These are phyloP conservation scores for Hipposideros armiger DNA, from an alignment of 2,113 vertebrate genomes.

Conservation along the genomic window DNA sequence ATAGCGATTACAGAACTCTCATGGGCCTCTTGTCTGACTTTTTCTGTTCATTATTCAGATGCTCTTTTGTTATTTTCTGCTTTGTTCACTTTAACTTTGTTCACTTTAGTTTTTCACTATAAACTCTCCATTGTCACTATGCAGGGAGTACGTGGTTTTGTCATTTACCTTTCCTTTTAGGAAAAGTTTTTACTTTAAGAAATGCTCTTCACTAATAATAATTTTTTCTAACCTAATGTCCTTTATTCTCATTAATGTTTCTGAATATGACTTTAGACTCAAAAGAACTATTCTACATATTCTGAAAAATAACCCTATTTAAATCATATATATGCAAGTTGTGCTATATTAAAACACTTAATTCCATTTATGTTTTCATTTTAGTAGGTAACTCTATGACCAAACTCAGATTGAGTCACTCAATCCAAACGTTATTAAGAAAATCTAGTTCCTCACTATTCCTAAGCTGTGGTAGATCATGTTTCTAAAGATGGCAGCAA, in stretches of 20 bases:
- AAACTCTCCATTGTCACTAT: not conserved
- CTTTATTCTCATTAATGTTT: slow-evolving; percentile 36
- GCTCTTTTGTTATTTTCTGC: slow-evolving; percentile 14
- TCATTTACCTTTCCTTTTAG: not conserved
- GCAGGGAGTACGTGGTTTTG: slow-evolving; percentile 15
- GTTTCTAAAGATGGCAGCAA: slow-evolving; percentile 41
- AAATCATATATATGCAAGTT: slow-evolving; percentile 4
- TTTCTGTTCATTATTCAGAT: not conserved
- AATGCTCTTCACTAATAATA: not conserved
- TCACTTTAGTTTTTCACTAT: not conserved
- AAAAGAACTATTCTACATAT: slow-evolving; percentile 17
- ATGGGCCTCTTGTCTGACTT: not conserved
- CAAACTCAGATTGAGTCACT: slow-evolving; percentile 24
- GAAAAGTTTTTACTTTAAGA: slow-evolving; percentile 57
- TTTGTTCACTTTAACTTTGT: slow-evolving; percentile 23
- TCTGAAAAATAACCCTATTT: slow-evolving; percentile 34
- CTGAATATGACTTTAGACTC: not conserved
- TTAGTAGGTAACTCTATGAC: slow-evolving; percentile 29
- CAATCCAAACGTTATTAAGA: not conserved
- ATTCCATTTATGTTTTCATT: slow-evolving; percentile 36
- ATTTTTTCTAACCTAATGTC: slow-evolving; percentile 34
- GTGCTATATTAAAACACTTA: slow-evolving; percentile 52
- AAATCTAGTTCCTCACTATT: slow-evolving; percentile 23
- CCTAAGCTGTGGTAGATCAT: not conserved
- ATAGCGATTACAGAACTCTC: not conserved